These are phyloP conservation scores for Erebia epiphron DNA, from an alignment of 2,888 invertebrate species.

Conservation along the genomic window DNA sequence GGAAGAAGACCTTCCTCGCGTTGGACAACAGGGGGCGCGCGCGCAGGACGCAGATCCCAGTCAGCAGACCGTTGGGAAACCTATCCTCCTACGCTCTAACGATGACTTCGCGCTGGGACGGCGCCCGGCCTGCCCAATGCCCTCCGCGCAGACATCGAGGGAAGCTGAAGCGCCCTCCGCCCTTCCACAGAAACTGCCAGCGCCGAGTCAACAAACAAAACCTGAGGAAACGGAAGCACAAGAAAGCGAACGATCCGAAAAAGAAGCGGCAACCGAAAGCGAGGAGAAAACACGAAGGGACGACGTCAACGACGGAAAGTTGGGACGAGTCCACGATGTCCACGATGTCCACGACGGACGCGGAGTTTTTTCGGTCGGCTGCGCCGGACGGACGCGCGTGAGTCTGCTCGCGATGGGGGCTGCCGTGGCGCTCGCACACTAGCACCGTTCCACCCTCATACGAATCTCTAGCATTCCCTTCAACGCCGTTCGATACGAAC, in stretches of 20 bases:
- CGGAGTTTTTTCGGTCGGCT: slow-evolving; percentile 83
- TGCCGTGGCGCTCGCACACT: slow-evolving; percentile 79
- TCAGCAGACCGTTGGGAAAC: slow-evolving; percentile 86
- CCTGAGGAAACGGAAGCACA: slow-evolving; percentile 75
- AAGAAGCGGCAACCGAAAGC: slow-evolving; percentile 82
- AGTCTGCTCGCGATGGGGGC: slow-evolving; percentile 76
- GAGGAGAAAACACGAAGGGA: slow-evolving; percentile 76
- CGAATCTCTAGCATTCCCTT: slow-evolving; percentile 57
- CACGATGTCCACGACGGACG: slow-evolving; percentile 78
- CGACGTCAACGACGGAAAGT: slow-evolving; percentile 75
- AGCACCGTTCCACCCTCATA: slow-evolving; percentile 77
- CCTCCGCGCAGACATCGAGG: slow-evolving; percentile 71
- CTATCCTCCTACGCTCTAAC: slow-evolving; percentile 89
- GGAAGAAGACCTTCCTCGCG: slow-evolving; percentile 89
- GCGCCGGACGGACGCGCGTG: slow-evolving; percentile 82
- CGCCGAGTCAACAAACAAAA: slow-evolving; percentile 76
- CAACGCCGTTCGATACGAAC: slow-evolving; percentile 38
- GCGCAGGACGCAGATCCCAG: slow-evolving; percentile 88
- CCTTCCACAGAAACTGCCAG: slow-evolving; percentile 73
- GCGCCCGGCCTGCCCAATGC: slow-evolving; percentile 63
- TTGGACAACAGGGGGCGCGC: slow-evolving; percentile 88
- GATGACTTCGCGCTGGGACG: slow-evolving; percentile 67
- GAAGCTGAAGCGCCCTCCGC: slow-evolving; percentile 72
- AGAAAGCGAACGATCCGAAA: slow-evolving; percentile 75
- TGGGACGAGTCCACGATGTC: slow-evolving; percentile 81